phyloP scores from a whole-genome alignment of 2,113 vertebrate genomes.

The Amblyornis subalaris region DNA sequence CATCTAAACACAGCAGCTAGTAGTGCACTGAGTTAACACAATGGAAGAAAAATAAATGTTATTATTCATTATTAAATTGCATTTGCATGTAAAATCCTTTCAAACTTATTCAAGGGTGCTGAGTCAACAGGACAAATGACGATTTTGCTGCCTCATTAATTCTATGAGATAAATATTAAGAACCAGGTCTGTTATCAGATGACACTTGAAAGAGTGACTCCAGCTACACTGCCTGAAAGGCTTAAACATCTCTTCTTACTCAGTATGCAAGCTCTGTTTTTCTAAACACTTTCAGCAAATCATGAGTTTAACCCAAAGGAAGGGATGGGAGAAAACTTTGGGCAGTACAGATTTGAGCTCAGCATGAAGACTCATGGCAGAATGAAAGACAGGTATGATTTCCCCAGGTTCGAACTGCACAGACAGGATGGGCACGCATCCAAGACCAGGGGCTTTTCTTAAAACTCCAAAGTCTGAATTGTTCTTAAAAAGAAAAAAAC shows the following conservation, averaged over 20 bases:
- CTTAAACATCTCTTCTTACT: neutral
- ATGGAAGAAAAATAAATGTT: neutral
- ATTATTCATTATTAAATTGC: neutral
- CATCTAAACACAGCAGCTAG: neutral
- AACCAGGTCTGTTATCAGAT: neutral
- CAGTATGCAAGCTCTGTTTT: neutral
- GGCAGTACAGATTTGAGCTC: neutral
- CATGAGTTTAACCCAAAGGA: neutral
- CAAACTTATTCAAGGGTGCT: neutral
- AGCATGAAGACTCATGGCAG: neutral
- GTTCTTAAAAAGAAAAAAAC: neutral
- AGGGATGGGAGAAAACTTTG: neutral
- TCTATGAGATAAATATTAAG: neutral
- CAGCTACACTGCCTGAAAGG: neutral
- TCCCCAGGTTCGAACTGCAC: fast-evolving
- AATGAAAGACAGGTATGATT: neutral
- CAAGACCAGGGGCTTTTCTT: neutral
- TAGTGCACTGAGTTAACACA: neutral
- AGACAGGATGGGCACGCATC: neutral
- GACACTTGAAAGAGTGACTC: neutral
- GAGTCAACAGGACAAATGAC: neutral
- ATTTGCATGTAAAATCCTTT: neutral
- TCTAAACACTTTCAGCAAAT: neutral
- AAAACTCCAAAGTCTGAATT: neutral
- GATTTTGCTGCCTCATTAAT: neutral